phyloP scores from a whole-genome alignment of 2,888 invertebrate species.

The Chaetoderma sp. region DNA sequence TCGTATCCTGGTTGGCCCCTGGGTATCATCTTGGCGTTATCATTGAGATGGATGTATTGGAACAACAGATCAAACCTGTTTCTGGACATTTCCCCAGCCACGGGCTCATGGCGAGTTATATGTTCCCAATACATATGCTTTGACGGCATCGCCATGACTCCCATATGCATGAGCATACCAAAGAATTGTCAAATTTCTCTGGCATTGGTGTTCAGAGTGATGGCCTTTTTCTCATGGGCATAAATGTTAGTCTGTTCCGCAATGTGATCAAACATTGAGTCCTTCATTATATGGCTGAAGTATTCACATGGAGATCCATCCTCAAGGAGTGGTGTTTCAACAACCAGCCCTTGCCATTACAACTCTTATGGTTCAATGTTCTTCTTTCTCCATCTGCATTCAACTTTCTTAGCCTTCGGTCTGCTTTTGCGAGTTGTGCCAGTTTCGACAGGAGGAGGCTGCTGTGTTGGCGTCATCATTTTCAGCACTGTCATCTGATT shows the following conservation, averaged over 20 bases:
- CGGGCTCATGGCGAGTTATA: neutral
- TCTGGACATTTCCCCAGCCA: constrained; percentile 12
- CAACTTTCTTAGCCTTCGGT: neutral
- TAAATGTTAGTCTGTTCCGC: constrained; percentile 26
- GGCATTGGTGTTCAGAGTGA: constrained; percentile 18
- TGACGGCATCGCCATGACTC: constrained; percentile 17
- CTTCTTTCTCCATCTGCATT: constrained; percentile 11
- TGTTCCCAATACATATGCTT: constrained; percentile 16
- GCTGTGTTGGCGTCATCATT: neutral
- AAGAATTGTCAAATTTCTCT: constrained; percentile 19
- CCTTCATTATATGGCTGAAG: constrained; percentile 20
- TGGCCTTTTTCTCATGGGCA: constrained; percentile 18
- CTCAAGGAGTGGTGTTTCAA: constrained; percentile 17
- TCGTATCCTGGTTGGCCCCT: constrained; percentile 15
- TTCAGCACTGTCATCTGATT: neutral
- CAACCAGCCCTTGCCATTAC: constrained; percentile 6
- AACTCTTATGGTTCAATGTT: constrained; percentile 3
- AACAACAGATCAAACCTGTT: too few species aligned
- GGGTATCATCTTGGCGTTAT: too few species aligned
- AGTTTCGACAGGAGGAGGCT: too few species aligned
- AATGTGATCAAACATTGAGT: constrained; percentile 18
- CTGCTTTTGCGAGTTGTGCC: too few species aligned
- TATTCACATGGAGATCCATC: constrained; percentile 19
- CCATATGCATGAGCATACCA: constrained; percentile 24
- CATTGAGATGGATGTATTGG: too few species aligned